Evolutionary conservation across 2,888 invertebrate genomes (phyloP), one percentile per base, ranked within the genome.

Genomic region (Papilio elwesi): DNA sequence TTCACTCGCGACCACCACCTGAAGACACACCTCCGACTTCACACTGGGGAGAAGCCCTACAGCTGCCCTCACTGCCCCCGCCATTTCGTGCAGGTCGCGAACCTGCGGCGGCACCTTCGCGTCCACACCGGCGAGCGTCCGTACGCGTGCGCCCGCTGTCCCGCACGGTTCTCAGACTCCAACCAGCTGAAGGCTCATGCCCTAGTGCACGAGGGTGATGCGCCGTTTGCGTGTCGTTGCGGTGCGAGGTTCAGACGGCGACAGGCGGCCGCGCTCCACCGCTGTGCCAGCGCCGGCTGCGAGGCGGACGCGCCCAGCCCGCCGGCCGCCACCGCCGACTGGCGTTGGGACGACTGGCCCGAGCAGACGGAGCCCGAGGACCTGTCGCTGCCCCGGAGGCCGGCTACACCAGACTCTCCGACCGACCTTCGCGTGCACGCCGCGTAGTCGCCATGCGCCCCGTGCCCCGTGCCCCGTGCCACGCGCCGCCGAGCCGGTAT

Each of bases 291-390:
- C 75, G 84, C 88, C 67, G 89, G 90, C 36, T 90, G 89, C 80
- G 90, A 83, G 77, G 88, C 84, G 80, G 94, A 78, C 83, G 85
- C 85, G 77, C 94, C 88, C 78, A 94, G 92, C 80, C 91, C 92
- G 73, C 94, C 94, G 72, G 94, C 93, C 43, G 78, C 90, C 62
- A 85, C 85, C 76, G 82, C 94, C 78, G 85, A 91, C 80, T 92
- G 92, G 90, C 91, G 91, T 81, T 92, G 91, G 94, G 93, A 90
- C 81, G 93, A 83, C 81, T 92, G 85, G 90, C 97, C 98, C 16
- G 97, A 97, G 87, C 98, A 98, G 92, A 98, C 98, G 3, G 98
- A 98, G 87, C 98, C 98, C 9, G 98, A 98, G 87, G 98, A 98
- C 87, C 94, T 98, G 76, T 97, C 97, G 71, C 96, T 98, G 95